Evolutionary conservation across 2,113 vertebrate genomes (phyloP).

Genomic region (Cettia cetti): DNA sequence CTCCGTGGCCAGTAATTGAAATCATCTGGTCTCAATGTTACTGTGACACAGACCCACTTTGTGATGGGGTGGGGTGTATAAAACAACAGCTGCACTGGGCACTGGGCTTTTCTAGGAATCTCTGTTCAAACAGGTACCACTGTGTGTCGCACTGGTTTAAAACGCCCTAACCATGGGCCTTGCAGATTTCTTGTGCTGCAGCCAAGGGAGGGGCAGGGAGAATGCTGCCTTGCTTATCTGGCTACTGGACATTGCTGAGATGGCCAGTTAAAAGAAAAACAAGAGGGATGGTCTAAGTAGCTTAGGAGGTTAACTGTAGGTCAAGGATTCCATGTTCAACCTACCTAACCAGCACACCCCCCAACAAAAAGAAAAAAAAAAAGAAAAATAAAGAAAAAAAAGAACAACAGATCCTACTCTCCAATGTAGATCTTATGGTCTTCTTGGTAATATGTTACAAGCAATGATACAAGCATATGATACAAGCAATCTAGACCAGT

Average conservation of each 20-base stretch:
- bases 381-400: not conserved
- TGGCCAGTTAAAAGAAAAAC: not conserved
- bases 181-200: not conserved
- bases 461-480: no score
- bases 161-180: not conserved
- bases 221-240: slow-evolving; percentile 20
- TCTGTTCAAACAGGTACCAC: not conserved
- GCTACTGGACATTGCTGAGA: not conserved
- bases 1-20: not conserved
- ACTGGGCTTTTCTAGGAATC: not conserved
- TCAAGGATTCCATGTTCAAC: not conserved
- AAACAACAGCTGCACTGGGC: not conserved
- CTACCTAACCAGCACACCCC: not conserved
- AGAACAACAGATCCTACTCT: not conserved
- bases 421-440: not conserved
- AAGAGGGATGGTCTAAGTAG: not conserved
- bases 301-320: not conserved
- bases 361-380: not conserved
- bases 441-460: not conserved
- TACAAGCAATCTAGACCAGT: not conserved
- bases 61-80: not conserved
- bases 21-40: not conserved
- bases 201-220: not conserved
- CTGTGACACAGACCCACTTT: not conserved
- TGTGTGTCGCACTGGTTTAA: not conserved